Evolutionary conservation across 2,888 invertebrate genomes (phyloP).

Genomic region (Eupithecia centaureata): DNA sequence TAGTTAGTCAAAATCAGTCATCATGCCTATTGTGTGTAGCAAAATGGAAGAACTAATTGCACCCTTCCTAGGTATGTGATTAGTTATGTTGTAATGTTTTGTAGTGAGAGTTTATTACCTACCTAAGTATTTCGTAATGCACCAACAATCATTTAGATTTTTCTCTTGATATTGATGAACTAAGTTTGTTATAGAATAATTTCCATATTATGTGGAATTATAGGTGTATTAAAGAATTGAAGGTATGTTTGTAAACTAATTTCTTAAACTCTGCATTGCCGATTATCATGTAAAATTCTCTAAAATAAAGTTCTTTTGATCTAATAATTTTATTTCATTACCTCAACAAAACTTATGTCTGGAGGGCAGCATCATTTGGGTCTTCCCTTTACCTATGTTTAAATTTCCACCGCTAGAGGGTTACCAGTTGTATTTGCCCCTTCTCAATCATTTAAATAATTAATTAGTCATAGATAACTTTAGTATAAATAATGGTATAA

Average conservation of each 20-base stretch:
- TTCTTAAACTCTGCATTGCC: conserved; percentile 83
- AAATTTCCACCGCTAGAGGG: too few relatives aligned
- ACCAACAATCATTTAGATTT: conserved; percentile 67
- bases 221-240: conserved; percentile 78
- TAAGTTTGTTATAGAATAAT: conserved; percentile 77
- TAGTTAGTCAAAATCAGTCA: too few relatives aligned
- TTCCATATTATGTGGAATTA: conserved; percentile 71
- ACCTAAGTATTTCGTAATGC: conserved; percentile 66
- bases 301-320: conserved; percentile 85
- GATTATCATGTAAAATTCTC: conserved; percentile 83
- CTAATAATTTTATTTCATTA: conserved; percentile 55
- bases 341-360: conserved; percentile 11
- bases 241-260: conserved; percentile 80
- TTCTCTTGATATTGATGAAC: conserved; percentile 69
- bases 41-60: conserved; percentile 62
- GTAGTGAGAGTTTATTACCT: conserved; percentile 55
- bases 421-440: too few relatives aligned
- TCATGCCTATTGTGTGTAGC: conserved; percentile 63
- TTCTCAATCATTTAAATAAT: background rate
- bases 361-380: too few relatives aligned
- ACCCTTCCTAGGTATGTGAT: conserved; percentile 64
- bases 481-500: conserved; percentile 1
- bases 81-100: conserved; percentile 66
- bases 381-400: too few relatives aligned
- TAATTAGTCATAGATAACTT: background rate